Percentiles rank a stretch among this genome's conserved stretches.
These are phyloP conservation scores for Drosophila chauvacae DNA, from an alignment of 1,140 invertebrate genomes.

Conservation along the genomic window DNA sequence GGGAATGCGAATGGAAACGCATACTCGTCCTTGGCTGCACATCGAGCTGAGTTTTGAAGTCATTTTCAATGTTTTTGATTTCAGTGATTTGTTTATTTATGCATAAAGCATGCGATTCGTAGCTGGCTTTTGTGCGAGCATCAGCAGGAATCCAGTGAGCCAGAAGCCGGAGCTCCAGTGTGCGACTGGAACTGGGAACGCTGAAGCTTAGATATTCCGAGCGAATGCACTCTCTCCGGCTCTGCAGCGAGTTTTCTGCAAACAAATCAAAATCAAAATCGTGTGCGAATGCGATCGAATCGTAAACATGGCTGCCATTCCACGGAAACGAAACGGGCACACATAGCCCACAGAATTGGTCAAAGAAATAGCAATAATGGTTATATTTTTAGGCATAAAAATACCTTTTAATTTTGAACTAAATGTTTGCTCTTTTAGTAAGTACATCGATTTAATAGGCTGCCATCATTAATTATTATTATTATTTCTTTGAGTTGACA, in stretches of 20 bases:
- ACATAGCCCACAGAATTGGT: constrained; percentile 17
- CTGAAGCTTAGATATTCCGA: constrained; percentile 78
- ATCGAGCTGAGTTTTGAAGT: constrained; percentile 76
- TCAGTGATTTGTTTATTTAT: constrained; percentile 83
- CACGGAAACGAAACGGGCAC: constrained; percentile 73
- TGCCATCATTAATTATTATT: not conserved
- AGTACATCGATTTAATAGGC: not conserved
- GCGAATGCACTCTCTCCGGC: constrained; percentile 68
- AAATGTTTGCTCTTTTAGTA: no score
- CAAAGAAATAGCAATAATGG: not conserved
- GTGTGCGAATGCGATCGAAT: constrained; percentile 74
- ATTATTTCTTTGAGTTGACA: not conserved
- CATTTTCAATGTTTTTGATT: constrained; percentile 82
- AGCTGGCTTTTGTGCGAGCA: constrained; percentile 64
- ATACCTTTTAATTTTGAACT: no score
- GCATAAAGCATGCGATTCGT: constrained; percentile 81
- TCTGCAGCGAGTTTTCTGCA: constrained; percentile 65
- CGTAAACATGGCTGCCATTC: constrained; percentile 62
- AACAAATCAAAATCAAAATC: constrained; percentile 83
- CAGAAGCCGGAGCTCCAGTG: constrained; percentile 28
- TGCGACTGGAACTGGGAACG: constrained; percentile 14
- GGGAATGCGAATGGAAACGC: constrained; percentile 21
- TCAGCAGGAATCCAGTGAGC: constrained; percentile 62
- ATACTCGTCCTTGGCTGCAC: constrained; percentile 51
- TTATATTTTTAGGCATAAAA: no score